Base-by-base conservation (phyloP, 92 coral and sea anemone species). In the Desmophyllum pertusum region DNA sequence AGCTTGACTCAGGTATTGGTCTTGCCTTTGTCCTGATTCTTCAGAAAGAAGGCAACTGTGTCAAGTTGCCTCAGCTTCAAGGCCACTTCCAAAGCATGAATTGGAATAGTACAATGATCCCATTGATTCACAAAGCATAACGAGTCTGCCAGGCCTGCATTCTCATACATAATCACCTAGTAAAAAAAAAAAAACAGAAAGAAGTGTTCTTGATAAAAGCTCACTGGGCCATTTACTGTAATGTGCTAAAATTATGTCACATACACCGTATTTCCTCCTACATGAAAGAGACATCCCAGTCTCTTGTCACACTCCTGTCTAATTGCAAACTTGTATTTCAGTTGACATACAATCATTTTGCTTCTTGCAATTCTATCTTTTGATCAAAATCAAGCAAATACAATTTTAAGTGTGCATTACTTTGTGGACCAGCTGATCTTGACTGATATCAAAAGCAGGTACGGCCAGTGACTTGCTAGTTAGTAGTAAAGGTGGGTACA, bases 101-200 rank as follows among this genome's bases (percentile, higher is more conserved):
- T 92, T 30, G 98, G 98, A 65, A 96, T 94, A 17, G 95, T 91
- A 73, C 94, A 96, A 85, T 96, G 98, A 73, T 95, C 98, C 98
- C 98, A 95, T 30, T 88, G 93, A 62, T 95, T 95, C 36, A 92
- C 80, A 51, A 79, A 91, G 55, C 98, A 95, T 72, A 95, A 83
- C 4, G 91, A 84, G 42, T 95, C 98, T n/a, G 98, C 98, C 59
- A 95, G 85, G 2, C 93, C 98, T 41, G 95, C 98, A 81, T 94
- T 95, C 86, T 95, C 98, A 64, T 94, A 95, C 91, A 92, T 95
- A 68, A 95, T 95, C 37, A 95, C 93, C 98, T 95, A 50, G 2
- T 63, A 57, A 25, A 45, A 33, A 83, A n/a, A n/a, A n/a, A n/a
- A n/a, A n/a, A n/a, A n/a, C n/a, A n/a, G n/a, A n/a, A n/a, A n/a